These are phyloP conservation scores for Phoenicopterus ruber DNA, from an alignment of 2,113 vertebrate species.

Conservation along the genomic window DNA sequence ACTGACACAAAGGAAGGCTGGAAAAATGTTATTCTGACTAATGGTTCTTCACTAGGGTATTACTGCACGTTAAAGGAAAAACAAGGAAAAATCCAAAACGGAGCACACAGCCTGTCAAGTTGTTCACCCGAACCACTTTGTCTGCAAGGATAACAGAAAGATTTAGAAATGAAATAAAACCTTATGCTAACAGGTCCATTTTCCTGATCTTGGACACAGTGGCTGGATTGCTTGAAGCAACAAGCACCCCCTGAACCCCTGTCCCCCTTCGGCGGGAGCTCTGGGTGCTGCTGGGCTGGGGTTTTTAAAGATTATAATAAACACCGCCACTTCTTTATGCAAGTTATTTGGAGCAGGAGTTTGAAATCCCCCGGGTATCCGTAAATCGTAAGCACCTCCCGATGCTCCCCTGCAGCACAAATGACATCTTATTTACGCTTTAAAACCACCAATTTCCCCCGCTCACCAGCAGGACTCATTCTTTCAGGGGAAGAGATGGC, in stretches of 20 bases:
- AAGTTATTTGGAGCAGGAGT: not conserved
- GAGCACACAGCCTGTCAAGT: not conserved
- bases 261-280: not conserved
- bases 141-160: not conserved
- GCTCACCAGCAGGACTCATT: not conserved
- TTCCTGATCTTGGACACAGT: not conserved
- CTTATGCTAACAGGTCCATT: not conserved
- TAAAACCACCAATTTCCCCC: not conserved
- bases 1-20: constrained; percentile 35
- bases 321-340: not conserved
- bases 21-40: not conserved
- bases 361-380: not conserved
- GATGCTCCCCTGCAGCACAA: not conserved
- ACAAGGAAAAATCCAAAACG: not conserved
- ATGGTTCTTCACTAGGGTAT: not conserved
- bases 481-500: not conserved
- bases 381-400: not conserved
- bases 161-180: not conserved
- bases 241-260: not conserved
- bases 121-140: not conserved
- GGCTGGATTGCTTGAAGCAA: not conserved
- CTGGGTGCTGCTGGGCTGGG: not conserved
- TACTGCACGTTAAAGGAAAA: not conserved
- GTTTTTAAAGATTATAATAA: not conserved
- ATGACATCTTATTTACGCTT: constrained; percentile 23